Base-by-base conservation (phyloP, 1,140 invertebrate species). In the Mamestra configurata region DNA sequence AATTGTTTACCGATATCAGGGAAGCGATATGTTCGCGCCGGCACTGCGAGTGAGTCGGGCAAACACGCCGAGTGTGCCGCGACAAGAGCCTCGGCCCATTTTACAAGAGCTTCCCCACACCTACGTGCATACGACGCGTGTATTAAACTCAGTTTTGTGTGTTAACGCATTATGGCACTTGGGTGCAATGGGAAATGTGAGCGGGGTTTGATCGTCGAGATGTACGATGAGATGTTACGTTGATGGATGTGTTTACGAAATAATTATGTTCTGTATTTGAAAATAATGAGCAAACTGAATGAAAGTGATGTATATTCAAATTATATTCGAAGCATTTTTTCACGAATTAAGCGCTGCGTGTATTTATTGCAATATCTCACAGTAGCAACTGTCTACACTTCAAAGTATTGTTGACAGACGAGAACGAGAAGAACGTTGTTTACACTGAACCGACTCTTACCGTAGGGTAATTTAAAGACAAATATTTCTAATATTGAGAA, bases 1-100 rank as follows among this genome's bases (percentile, higher is more conserved):
- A 81, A 81, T 77, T 81, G 79, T 81, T 81, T 77, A 68, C 75
- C 68, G 79, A 81, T 81, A 81, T 55, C 75, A 68, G 79, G 57
- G 75, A 80, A 80, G 72, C 79, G 79, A 80, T 80, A 80, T 64
- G 72, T 79, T 75, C 70, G 71, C 70, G 79, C 70, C 70, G 59
- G 49, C 61, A 31, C 66, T 35, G 55, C 64, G 37, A 77, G 75
- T 66, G 49, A 77, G 75, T 68, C 61, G 75, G 55, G 66, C 75
- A 80, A 80, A 81, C 79, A 81, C 71, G 57, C 37, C 71, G 71
- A 79, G 79, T 79, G 75, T 79, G 75, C 53, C 75, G 75, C 43
- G 18, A 59, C 75, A 53, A 77, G 75, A 53, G 75, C 27, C 46
- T 53, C 75, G 75, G 75, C 75, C 75, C 75, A 77, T 77, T 77